Evolutionary conservation across 1,140 invertebrate species (phyloP).

Genomic region (Zaprionus vittiger): DNA sequence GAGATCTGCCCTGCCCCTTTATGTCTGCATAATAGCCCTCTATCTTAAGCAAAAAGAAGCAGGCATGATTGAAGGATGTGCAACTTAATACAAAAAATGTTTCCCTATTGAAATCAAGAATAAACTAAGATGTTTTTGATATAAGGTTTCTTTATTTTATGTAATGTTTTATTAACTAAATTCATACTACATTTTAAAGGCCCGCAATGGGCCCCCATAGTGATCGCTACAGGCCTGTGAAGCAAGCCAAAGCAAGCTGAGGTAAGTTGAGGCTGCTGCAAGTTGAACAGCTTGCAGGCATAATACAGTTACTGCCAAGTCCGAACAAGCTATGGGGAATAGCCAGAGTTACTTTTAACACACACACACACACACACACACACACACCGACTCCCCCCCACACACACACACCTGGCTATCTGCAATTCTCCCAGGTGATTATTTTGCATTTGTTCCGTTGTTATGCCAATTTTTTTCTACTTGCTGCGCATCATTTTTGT

Average conservation of each 20-base stretch:
- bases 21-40: too few relatives aligned
- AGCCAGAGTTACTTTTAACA: conserved; percentile 1
- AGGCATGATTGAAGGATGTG: too few relatives aligned
- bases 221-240: too few relatives aligned
- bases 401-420: conserved; percentile 12
- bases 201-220: too few relatives aligned
- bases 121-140: too few relatives aligned
- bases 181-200: too few relatives aligned
- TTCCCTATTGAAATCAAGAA: too few relatives aligned
- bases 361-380: background rate
- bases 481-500: conserved; percentile 45
- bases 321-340: conserved; percentile 55
- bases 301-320: conserved; percentile 37
- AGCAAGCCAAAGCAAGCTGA: background rate
- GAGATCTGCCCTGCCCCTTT: too few relatives aligned
- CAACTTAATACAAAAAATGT: too few relatives aligned
- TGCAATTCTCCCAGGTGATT: conserved; percentile 71
- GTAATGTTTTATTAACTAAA: too few relatives aligned
- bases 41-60: too few relatives aligned
- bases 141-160: too few relatives aligned
- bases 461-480: conserved; percentile 58
- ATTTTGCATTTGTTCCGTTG: conserved; percentile 72
- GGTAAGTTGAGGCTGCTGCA: background rate
- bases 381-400: background rate
- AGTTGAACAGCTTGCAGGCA: background rate